Evolutionary conservation across 2,113 vertebrate genomes (phyloP).

Genomic region (Tupaia tana): DNA sequence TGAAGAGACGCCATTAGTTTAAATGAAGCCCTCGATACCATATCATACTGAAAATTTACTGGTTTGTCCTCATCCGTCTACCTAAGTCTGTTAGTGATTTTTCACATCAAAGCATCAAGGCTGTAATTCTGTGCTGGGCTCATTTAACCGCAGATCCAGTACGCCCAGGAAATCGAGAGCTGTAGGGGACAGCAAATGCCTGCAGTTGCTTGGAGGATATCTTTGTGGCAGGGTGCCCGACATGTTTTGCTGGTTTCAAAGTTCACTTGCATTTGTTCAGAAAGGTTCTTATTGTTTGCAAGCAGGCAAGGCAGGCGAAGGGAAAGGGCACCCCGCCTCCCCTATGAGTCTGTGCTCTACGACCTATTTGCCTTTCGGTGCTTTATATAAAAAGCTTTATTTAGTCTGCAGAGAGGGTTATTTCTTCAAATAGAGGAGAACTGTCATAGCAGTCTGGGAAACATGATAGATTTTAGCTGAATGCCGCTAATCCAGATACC

Average conservation of each 20-base stretch:
- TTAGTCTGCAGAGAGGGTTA: conserved; percentile 40
- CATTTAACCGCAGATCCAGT: not conserved
- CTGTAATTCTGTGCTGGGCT: not conserved
- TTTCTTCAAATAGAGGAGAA: conserved; percentile 54
- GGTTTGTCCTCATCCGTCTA: not conserved
- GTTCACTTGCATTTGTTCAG: conserved; percentile 57
- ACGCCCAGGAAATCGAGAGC: not conserved
- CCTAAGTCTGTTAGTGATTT: not conserved
- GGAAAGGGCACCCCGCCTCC: not conserved
- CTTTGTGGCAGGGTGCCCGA: not conserved
- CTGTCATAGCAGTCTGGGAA: not conserved
- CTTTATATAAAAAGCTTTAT: conserved; percentile 60
- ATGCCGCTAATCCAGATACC: not conserved
- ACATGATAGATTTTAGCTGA: conserved; percentile 44
- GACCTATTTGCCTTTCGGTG: conserved; percentile 56
- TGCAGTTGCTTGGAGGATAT: conserved; percentile 34
- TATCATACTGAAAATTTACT: not conserved
- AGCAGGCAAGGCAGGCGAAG: conserved; percentile 19
- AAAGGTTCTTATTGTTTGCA: conserved; percentile 42
- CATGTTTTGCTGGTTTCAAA: conserved; percentile 59
- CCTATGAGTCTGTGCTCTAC: not conserved
- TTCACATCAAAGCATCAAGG: not conserved
- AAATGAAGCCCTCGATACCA: not conserved
- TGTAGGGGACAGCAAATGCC: not conserved
- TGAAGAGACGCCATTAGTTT: not conserved